phyloP scores from a whole-genome alignment of 1,140 invertebrate species.

The Drosophila tropicalis region DNA sequence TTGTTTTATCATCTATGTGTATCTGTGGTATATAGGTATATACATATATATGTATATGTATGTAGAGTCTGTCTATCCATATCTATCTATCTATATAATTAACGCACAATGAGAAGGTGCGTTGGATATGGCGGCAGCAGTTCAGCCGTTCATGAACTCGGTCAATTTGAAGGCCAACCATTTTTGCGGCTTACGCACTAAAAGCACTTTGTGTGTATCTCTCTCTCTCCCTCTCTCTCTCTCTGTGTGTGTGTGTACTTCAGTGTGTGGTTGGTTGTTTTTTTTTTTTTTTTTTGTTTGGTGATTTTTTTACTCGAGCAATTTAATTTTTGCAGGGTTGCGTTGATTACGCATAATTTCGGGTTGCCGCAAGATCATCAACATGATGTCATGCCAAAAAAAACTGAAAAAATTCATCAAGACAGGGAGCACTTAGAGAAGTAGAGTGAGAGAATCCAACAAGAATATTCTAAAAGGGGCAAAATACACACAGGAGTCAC shows the following conservation, averaged over 20 bases:
- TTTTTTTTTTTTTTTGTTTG: slow-evolving; percentile 30
- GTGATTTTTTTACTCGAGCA: slow-evolving; percentile 57
- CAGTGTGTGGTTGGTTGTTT: slow-evolving; percentile 7
- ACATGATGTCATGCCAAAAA: slow-evolving; percentile 66
- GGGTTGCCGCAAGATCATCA: slow-evolving; percentile 41
- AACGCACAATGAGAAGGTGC: slow-evolving; percentile 80
- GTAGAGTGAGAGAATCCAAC: neutral
- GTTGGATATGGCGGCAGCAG: slow-evolving; percentile 30
- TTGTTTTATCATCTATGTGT: slow-evolving; percentile 51
- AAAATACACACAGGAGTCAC: neutral
- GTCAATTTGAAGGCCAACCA: slow-evolving; percentile 79
- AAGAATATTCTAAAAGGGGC: neutral
- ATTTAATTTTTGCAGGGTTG: slow-evolving; percentile 70
- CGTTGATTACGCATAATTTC: slow-evolving; percentile 77
- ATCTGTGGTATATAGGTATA: slow-evolving; percentile 25
- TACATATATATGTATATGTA: neutral
- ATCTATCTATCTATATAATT: slow-evolving; percentile 69
- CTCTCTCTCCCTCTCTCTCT: no score
- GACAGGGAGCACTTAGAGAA: neutral
- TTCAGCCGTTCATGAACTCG: slow-evolving; percentile 74
- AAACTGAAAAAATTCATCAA: neutral
- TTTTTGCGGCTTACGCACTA: slow-evolving; percentile 75
- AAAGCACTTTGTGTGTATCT: slow-evolving; percentile 54
- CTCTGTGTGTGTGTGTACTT: slow-evolving; percentile 21
- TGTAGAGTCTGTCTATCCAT: slow-evolving; percentile 27